Conservation (phyloP, 2,888 invertebrate genomes). For the Limenitis camilla region DNA sequence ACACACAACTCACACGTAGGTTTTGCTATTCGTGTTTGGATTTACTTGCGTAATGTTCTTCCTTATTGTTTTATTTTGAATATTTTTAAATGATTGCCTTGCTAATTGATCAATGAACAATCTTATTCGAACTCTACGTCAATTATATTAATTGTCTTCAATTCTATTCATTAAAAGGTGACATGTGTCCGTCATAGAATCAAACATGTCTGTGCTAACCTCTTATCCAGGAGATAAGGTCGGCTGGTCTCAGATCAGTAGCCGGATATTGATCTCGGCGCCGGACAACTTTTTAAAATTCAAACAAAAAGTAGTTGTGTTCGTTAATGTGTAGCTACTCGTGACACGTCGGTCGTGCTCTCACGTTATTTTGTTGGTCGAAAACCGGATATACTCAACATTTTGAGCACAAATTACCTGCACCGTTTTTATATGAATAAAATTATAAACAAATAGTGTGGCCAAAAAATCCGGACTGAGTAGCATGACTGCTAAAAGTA, state of each 20-base stretch:
- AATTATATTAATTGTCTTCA: no score
- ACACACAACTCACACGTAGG: background rate
- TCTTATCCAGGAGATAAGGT: no score
- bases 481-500: no score
- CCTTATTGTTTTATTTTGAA: background rate
- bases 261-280: background rate
- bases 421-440: no score
- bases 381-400: background rate
- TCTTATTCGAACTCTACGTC: no score
- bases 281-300: background rate
- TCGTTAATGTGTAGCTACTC: background rate
- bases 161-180: no score
- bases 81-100: background rate
- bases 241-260: background rate
- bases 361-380: background rate
- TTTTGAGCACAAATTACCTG: background rate
- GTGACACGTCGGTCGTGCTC: background rate
- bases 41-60: slow-evolving; percentile 1
- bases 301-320: background rate
- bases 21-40: background rate
- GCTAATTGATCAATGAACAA: background rate
- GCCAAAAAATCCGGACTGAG: no score
- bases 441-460: no score
- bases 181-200: no score
- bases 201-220: no score